Conservation (phyloP, 35 echinoderm and acorn worm genomes). For the Amphiura filiformis region DNA sequence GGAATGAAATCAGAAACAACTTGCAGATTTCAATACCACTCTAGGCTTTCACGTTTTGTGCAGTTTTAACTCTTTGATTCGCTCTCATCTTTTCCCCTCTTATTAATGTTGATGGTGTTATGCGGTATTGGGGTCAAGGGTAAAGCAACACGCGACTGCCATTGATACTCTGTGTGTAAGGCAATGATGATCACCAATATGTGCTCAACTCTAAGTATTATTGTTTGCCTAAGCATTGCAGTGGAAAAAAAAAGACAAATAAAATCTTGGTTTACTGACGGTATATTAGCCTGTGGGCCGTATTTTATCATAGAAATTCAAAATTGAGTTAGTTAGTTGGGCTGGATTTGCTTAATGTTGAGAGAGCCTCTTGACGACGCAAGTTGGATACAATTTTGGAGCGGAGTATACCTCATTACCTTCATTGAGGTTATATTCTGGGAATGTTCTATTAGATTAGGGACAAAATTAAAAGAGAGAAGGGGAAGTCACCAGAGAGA, state of each 20-base stretch:
- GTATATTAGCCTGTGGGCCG: background rate
- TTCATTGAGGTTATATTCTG: slow-evolving; percentile 10
- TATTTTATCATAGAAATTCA: slow-evolving; percentile 2
- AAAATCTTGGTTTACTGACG: background rate
- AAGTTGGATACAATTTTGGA: background rate
- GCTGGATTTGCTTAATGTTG: background rate
- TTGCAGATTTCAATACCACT: slow-evolving; percentile 3
- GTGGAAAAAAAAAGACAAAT: background rate
- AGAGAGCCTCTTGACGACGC: background rate
- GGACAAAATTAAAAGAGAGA: slow-evolving; percentile 7
- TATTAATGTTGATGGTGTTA: slow-evolving; percentile 9
- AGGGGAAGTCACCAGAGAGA: slow-evolving; percentile 10
- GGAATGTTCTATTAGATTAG: slow-evolving; percentile 11
- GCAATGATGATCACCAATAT: background rate
- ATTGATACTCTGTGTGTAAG: background rate
- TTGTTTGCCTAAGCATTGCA: background rate
- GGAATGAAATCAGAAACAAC: background rate
- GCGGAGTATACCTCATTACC: background rate
- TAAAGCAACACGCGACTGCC: background rate
- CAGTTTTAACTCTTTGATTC: background rate
- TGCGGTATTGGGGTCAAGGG: background rate
- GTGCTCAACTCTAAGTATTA: background rate
- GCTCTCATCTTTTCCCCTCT: background rate
- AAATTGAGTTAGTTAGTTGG: slow-evolving; percentile 6
- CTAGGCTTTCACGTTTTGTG: background rate